These are phyloP conservation scores for Chiropotes sagulatus DNA, from an alignment of 2,797 vertebrate species.

Conservation along the genomic window DNA sequence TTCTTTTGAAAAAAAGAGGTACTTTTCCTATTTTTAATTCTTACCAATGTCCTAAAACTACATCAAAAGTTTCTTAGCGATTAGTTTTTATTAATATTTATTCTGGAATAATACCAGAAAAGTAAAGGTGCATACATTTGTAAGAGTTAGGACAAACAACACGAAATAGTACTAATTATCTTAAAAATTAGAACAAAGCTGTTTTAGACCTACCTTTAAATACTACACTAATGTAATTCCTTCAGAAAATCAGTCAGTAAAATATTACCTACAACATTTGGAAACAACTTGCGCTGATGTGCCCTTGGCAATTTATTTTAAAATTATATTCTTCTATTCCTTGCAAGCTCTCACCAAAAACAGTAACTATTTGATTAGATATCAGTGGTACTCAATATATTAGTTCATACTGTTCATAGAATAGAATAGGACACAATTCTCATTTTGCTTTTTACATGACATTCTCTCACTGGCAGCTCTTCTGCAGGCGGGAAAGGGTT, in stretches of 20 bases:
- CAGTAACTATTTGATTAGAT: background rate
- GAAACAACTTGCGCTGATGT: background rate
- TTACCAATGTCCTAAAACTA: background rate
- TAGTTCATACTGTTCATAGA: background rate
- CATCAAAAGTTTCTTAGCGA: background rate
- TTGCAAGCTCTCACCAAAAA: constrained; percentile 37
- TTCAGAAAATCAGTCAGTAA: background rate
- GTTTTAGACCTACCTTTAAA: background rate
- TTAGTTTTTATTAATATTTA: constrained; percentile 38
- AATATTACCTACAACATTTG: background rate
- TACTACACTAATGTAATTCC: background rate
- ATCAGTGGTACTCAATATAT: background rate
- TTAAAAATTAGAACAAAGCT: background rate
- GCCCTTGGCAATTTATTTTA: constrained; percentile 21
- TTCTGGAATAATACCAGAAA: background rate
- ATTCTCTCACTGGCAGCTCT: background rate
- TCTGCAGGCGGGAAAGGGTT: background rate
- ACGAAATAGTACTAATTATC: background rate
- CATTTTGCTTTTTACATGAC: background rate
- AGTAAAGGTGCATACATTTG: background rate
- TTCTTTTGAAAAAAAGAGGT: constrained; percentile 42
- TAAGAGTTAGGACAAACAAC: background rate
- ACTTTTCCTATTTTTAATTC: constrained; percentile 30
- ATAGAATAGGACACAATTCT: background rate
- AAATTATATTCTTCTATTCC: constrained; percentile 17